Evolutionary conservation across 2,797 vertebrate genomes (phyloP).

Genomic region (Echeneis naucrates): DNA sequence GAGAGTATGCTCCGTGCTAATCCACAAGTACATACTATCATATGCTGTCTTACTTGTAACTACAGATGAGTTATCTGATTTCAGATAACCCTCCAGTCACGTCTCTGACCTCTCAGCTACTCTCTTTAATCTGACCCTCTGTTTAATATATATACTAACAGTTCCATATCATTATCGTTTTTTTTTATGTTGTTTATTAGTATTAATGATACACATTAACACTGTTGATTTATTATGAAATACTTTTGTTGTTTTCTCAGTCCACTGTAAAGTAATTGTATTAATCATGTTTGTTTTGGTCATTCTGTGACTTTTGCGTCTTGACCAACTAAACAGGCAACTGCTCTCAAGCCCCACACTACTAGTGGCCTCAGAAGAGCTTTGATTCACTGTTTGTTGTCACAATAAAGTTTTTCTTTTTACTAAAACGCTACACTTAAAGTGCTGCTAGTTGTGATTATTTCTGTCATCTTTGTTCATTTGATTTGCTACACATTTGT

Average conservation of each 20-base stretch:
- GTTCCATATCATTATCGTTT: slow-evolving; percentile 53
- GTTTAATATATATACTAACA: slow-evolving; percentile 74
- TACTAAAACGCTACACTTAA: neutral
- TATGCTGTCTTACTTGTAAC: neutral
- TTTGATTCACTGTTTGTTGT: neutral
- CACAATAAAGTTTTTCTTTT: neutral
- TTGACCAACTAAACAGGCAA: neutral
- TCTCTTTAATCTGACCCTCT: slow-evolving; percentile 4
- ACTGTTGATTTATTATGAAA: slow-evolving; percentile 77
- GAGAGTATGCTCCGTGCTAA: neutral
- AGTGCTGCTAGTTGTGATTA: neutral
- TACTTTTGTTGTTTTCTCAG: slow-evolving; percentile 66
- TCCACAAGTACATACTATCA: neutral
- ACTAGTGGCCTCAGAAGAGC: neutral
- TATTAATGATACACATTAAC: slow-evolving; percentile 73
- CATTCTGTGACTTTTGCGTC: neutral
- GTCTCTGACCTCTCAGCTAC: neutral
- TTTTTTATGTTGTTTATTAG: slow-evolving; percentile 55
- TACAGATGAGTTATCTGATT: neutral
- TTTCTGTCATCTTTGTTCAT: neutral
- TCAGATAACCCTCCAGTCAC: neutral
- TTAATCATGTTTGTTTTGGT: neutral
- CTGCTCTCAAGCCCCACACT: neutral
- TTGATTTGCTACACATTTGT: neutral
- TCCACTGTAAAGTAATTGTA: slow-evolving; percentile 47